Base-by-base conservation (phyloP, 2,888 invertebrate genomes). In the Diplazon laetatorius region DNA sequence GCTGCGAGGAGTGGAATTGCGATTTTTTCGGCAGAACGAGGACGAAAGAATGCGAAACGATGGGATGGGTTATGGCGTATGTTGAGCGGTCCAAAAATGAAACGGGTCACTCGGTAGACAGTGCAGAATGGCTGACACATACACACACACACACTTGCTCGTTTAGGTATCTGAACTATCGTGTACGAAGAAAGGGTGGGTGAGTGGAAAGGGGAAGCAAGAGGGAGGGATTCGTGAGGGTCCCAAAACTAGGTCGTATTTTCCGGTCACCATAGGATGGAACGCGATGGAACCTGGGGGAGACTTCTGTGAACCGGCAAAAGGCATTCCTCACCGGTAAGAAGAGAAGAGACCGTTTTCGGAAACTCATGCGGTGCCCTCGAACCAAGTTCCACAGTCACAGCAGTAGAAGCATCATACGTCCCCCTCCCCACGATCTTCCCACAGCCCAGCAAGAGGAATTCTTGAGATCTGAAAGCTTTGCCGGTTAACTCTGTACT, bases 1-100 rank as follows among this genome's bases (percentile, higher is more conserved):
- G 82, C 85, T 87, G 87, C 78, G 84, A 83, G 84, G 83, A 78
- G n/a, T n/a, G 80, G 85, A 83, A 86, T 87, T 85, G 82, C 82
- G 81, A 82, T 85, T 73, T 79, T 83, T 78, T 76, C 76, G 30
- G 82, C 73, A 71, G 82, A 84, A 83, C 75, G 79, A 76, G 81
- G 80, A 75, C 65, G 80, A 79, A 83, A 82, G 78, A 81, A 83
- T 69, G 78, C 76, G 80, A 83, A 83, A 63, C 85, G 85, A 82
- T 78, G 85, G 82, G 84, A 85, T 82, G 74, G 70, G 74, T 80
- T 74, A 50, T 16, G 48, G 48, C 52, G 50, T 44, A 55, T 44
- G 68, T 71, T 22, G 30, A 20, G 22, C 12, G 12, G n/a, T n/a
- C n/a, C n/a, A n/a, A 14, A 48, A 63, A 44, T 18, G 60, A 30